Base-by-base conservation (phyloP, 2,888 invertebrate species). In the Limnephilus marmoratus region DNA sequence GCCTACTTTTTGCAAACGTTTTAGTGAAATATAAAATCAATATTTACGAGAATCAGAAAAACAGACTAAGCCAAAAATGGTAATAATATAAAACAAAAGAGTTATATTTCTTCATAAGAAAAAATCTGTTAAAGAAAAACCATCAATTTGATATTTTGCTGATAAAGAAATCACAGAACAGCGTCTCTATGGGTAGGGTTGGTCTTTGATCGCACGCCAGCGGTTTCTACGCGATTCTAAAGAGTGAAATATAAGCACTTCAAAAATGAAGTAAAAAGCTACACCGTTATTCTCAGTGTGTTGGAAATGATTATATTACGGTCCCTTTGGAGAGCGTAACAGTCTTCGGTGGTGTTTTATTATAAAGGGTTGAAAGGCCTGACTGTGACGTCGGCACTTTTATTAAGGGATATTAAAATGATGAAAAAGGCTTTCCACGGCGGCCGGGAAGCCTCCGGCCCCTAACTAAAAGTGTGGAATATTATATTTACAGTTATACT, bases 321-420 rank as follows among this genome's bases (percentile, higher is more conserved):
- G 15, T 53, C 31, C 49, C 49, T 24, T 29, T 29, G 49, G 29
- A 31, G 41, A 37, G 37, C 85, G 18, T 12, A n/a, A 86, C 86
- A 86, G 88, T 88, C 37, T 34, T 88, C 88, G 29, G 68, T 41
- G 68, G 88, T 34, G 88, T 31, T 88, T 89, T 89, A 89, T 80
- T 80, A 80, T 34, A 31, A 80, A 29, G 88, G 88, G 88, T 89
- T 37, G 68, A 80, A 41, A 89, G 88, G 45, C 18, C 88, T 89
- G 88, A 11, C n/a, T n/a, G 88, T 89, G 88, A 89, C 88, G 88
- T 80, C 37, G 24, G 80, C 34, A 80, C 37, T 68, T 89, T 89
- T 89, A 89, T 89, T 80, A 80, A 80, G 88, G 88, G 81, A 80
- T 37, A 80, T 89, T 89, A 89, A 80, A 89, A 89, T 89, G 68